Evolutionary conservation across 1,140 invertebrate genomes (phyloP), one percentile per base, ranked within the genome.

Genomic region (Probaryconus sp.): DNA sequence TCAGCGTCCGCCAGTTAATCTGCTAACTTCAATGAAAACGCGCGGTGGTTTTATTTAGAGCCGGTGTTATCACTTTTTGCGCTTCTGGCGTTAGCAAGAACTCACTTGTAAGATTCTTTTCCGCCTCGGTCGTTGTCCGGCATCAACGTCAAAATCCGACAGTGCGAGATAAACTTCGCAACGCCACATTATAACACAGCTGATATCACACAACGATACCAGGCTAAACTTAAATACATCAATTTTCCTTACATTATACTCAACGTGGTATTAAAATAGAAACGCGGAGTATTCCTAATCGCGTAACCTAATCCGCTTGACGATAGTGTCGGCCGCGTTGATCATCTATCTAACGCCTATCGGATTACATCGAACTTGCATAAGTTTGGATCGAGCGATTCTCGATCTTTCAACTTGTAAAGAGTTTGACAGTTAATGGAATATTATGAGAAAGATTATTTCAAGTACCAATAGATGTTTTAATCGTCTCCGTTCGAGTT

Each of bases 271-370:
- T 69, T 50, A 61, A 69, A 61, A 51, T 43, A 40, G 53, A 53
- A 61, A 30, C 30, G 33, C 16, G 17, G 3, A 24, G 9, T 21
- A 48, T 53, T 47, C 24, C 55, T 30, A 16, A 37, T 47, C 37
- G 16, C 55, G 67, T 61, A 70, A 61, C 56, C 48, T 45, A 48
- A 70, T 70, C 67, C 61, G 55, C 48, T 26, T 40, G 48, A 61
- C 9, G 31, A 70, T 61, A 55, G 31, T 48, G 56, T 70, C 56
- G 40, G 42, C 58, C 26, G 58, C 28, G 40, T 56, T 63, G 55
- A 69, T 56, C 40, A 58, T 68, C 47, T 45, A 45, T 42, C 56
- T 70, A 63, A 56, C 48, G 37, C 21, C 21, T 40, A 61, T 70
- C 56, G 38, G 33, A 56, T 70, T 63, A 45, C 67, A 9, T n/a